Percentiles rank a stretch among this genome's conserved stretches.
Evolutionary conservation across 2,113 vertebrate species (phyloP).

Genomic region (Calonectris borealis): DNA sequence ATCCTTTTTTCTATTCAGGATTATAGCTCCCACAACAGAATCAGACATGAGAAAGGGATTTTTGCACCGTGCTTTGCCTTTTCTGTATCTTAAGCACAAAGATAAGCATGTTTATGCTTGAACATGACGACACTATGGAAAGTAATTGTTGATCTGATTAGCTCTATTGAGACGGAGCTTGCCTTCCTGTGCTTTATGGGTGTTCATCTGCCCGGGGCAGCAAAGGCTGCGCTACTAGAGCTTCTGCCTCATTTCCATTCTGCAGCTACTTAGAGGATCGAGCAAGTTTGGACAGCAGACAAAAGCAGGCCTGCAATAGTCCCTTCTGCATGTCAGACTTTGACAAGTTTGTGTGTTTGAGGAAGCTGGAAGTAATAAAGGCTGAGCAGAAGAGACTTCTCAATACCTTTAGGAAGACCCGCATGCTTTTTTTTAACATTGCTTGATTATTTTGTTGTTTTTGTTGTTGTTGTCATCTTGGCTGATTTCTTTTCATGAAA

Average conservation of each 20-base stretch:
- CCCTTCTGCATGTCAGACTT: conserved; percentile 25
- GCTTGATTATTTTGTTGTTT: neutral
- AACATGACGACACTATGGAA: conserved; percentile 33
- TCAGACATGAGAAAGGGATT: neutral
- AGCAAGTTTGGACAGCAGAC: conserved; percentile 59
- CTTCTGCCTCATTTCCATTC: neutral
- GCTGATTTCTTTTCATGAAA: neutral
- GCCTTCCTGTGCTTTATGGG: conserved; percentile 36
- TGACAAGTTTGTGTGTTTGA: neutral
- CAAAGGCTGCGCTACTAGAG: neutral
- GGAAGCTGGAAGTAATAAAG: neutral
- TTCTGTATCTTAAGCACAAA: neutral
- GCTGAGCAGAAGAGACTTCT: neutral
- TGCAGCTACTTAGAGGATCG: neutral
- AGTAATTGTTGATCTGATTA: conserved; percentile 56
- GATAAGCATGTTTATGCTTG: conserved; percentile 62
- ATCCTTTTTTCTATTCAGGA: neutral
- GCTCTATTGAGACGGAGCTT: neutral
- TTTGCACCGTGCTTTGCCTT: neutral
- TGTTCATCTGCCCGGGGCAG: conserved; percentile 44
- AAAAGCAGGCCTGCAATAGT: neutral
- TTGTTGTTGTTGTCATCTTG: neutral
- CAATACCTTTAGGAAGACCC: neutral
- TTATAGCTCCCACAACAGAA: neutral
- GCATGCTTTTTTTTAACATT: neutral